Evolutionary conservation across 2,797 vertebrate genomes (phyloP), one percentile per base, ranked within the genome.

Genomic region (Ctenochaetus hawaiiensis): DNA sequence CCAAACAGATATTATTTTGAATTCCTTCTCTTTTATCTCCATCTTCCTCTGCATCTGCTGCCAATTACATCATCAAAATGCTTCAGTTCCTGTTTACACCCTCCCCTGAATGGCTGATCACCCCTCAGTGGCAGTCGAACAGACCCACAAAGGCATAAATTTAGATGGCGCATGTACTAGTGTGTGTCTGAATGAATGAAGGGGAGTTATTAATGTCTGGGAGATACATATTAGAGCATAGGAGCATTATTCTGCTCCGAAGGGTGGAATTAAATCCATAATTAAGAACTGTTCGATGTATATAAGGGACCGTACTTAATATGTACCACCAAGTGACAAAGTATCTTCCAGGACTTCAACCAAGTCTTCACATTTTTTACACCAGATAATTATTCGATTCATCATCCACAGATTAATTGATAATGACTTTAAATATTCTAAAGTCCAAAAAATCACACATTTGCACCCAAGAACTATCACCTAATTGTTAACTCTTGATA

Each of bases 1-100:
- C 90, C 91, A 87, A 92, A 91, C 93, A 90, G 77, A 93, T 91
- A 88, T 90, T 92, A 93, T 93, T 93, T 91, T 87, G 90, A 92
- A 94, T 93, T 94, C 93, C 85, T 92, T 82, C 81, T 90, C 67
- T 84, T 92, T 91, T 91, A 88, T 91, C 89, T 91, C 83, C 77
- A 84, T 93, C 91, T 90, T 93, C 85, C 92, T 90, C 76, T 1
- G 60, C 91, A 91, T 94, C 90, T 92, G 91, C 91, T 92, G 88
- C 89, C 89, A 89, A 89, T 94, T 92, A 91, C 93, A 92, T 94
- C 92, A 94, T 84, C 84, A 83, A 82, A 92, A 90, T 78, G 79
- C 89, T 77, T 72, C 70, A 71, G 77, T 90, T 93, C 89, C 90
- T 91, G 82, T 82, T 87, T 87, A 78, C 85, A 84, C 80, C 64